A percentile compares a stretch with the other conserved stretches of the same genome.
Evolutionary conservation across 2,113 vertebrate genomes (phyloP).

Genomic region (Microtus montanus): DNA sequence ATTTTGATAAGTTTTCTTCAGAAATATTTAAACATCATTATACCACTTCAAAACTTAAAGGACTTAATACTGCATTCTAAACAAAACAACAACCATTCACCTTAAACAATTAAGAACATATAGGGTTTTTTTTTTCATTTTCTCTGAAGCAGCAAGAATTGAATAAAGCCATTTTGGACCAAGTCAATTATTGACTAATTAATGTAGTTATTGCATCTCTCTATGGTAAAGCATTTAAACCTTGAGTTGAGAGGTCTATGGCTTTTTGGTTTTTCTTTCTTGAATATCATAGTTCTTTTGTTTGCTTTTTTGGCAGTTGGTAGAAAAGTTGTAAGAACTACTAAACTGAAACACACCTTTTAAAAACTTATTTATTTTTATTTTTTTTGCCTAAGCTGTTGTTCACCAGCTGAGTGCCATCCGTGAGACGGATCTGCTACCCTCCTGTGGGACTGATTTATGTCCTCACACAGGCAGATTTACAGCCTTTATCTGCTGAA

Average conservation of each 20-base stretch:
- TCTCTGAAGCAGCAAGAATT: neutral
- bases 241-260: neutral
- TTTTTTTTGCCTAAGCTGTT: neutral
- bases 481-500: constrained; percentile 60
- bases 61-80: constrained; percentile 20
- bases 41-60: neutral
- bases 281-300: neutral
- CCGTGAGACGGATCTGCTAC: neutral
- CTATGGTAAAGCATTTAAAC: neutral
- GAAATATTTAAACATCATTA: constrained; percentile 1
- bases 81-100: neutral
- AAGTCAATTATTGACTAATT: neutral
- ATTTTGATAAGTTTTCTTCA: constrained; percentile 23
- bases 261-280: neutral
- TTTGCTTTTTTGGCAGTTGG: neutral
- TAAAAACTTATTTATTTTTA: neutral
- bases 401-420: neutral
- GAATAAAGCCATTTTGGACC: neutral
- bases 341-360: neutral
- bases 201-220: neutral
- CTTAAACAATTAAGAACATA: neutral
- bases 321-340: neutral
- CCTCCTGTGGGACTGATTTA: neutral
- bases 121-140: neutral
- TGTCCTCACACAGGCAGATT: constrained; percentile 32